Percentiles rank a stretch among this genome's conserved stretches.
These are phyloP conservation scores for Chascanopsetta lugubris DNA, from an alignment of 2,113 vertebrate genomes.

Conservation along the genomic window DNA sequence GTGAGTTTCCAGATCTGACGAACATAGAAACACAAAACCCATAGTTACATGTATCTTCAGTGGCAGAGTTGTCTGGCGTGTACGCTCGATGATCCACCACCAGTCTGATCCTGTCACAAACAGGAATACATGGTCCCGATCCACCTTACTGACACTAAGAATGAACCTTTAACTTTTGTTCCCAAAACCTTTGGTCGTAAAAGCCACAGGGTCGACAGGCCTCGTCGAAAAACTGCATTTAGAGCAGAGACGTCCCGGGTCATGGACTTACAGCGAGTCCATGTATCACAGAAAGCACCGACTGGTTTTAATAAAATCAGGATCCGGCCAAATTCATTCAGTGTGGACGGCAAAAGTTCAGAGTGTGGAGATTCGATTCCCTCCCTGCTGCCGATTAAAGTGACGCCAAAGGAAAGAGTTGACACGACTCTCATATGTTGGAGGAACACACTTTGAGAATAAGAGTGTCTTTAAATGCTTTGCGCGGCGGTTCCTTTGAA, in stretches of 20 bases:
- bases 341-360: conserved; percentile 25
- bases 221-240: not conserved
- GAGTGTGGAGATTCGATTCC: conserved; percentile 9
- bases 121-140: conserved; percentile 8
- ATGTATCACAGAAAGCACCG: conserved; percentile 28
- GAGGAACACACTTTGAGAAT: too few species aligned
- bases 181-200: not conserved
- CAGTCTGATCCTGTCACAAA: not conserved
- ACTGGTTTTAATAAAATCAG: conserved; percentile 55
- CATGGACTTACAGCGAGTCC: conserved; percentile 14
- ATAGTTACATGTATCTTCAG: not conserved
- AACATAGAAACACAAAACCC: not conserved
- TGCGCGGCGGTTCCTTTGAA: not conserved
- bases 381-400: conserved; percentile 29
- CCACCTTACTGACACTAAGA: not conserved
- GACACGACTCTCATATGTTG: not conserved
- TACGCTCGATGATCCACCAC: not conserved
- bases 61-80: not conserved
- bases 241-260: conserved; percentile 24
- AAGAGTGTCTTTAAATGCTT: not conserved
- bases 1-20: not conserved
- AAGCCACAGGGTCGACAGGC: conserved; percentile 11
- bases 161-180: conserved; percentile 1
- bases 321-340: conserved; percentile 36
- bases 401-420: not conserved